phyloP scores from a whole-genome alignment of 2,113 vertebrate species.

The Casuarius casuarius region DNA sequence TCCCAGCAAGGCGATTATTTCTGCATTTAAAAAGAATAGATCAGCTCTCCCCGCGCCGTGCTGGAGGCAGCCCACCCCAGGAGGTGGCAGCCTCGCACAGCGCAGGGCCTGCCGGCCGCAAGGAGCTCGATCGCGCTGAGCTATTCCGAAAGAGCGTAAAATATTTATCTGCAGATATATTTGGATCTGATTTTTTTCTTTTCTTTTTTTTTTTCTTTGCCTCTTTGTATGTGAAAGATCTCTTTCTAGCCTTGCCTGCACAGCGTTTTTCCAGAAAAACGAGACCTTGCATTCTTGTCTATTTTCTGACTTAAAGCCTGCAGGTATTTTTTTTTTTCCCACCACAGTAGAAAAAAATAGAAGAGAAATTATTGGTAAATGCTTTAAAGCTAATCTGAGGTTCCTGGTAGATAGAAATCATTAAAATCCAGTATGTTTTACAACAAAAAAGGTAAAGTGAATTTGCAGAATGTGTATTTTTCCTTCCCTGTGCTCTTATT shows the following conservation, averaged over 20 bases:
- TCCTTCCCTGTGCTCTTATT: neutral
- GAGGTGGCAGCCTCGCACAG: slow-evolving; percentile 60
- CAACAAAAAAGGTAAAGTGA: slow-evolving; percentile 40
- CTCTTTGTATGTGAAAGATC: slow-evolving; percentile 4
- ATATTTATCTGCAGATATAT: slow-evolving; percentile 48
- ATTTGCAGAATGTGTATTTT: neutral
- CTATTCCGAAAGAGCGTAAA: neutral
- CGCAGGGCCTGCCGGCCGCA: neutral
- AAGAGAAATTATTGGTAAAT: slow-evolving; percentile 3
- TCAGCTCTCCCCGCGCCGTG: neutral
- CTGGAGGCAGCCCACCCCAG: neutral
- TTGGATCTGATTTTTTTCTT: neutral
- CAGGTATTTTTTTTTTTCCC: neutral
- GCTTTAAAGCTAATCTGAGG: slow-evolving; percentile 23
- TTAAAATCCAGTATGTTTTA: slow-evolving; percentile 47
- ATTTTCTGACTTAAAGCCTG: neutral
- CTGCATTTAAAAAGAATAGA: neutral
- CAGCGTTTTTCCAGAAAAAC: slow-evolving; percentile 23
- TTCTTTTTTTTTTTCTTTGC: accelerated
- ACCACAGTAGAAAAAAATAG: neutral
- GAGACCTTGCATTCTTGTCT: neutral
- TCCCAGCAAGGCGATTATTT: neutral
- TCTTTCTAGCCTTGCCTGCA: slow-evolving; percentile 7
- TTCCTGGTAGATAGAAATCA: slow-evolving; percentile 40
- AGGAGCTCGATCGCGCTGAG: neutral